Evolutionary conservation across 2,888 invertebrate species (phyloP).

Genomic region (Xestia rhomboidea): DNA sequence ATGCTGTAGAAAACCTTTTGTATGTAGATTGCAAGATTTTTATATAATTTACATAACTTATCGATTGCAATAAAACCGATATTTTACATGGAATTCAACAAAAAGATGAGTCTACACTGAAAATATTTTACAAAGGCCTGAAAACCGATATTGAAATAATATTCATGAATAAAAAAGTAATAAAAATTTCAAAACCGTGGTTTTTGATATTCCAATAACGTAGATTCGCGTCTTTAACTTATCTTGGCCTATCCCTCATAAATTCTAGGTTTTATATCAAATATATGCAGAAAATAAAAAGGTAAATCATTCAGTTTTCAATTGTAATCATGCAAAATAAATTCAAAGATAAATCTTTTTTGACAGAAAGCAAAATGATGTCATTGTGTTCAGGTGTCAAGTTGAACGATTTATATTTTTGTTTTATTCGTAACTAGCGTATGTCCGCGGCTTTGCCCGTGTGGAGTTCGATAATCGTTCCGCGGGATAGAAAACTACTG

Average conservation of each 20-base stretch:
- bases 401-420: neutral
- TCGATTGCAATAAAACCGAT: conserved; percentile 17
- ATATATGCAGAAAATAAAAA: conserved; percentile 29
- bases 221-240: conserved; percentile 20
- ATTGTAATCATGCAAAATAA: conserved; percentile 38
- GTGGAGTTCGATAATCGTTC: no score
- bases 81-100: conserved; percentile 5
- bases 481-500: no score
- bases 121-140: conserved; percentile 1
- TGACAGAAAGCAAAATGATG: conserved; percentile 34
- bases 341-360: conserved; percentile 31
- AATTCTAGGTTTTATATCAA: conserved; percentile 12
- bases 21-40: neutral
- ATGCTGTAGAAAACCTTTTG: neutral
- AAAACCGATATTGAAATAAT: conserved; percentile 18
- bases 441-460: no score
- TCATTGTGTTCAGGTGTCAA: conserved; percentile 20
- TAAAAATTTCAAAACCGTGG: conserved; percentile 10
- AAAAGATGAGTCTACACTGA: neutral
- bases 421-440: conserved; percentile 8
- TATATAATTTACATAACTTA: neutral
- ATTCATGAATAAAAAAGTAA: conserved; percentile 31
- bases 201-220: conserved; percentile 39
- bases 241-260: conserved; percentile 20
- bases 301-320: conserved; percentile 27